Base-by-base conservation (phyloP, 1,140 invertebrate species). In the Trachelipus rathkii region DNA sequence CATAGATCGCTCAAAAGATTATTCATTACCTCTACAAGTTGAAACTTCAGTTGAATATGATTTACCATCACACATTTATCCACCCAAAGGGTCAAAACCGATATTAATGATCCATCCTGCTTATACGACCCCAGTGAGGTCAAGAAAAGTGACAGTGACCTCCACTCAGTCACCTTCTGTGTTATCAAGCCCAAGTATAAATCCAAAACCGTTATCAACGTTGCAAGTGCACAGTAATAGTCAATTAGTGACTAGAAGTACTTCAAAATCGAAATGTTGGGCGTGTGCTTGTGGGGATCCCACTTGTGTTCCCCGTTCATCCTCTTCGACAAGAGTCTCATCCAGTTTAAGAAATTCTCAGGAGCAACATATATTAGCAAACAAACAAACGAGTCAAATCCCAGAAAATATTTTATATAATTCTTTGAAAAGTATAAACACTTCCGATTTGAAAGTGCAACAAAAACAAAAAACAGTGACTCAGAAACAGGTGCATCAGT, bases 41-140 rank as follows among this genome's bases (percentile, higher is more conserved):
- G 80, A 81, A 74, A 81, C 80, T 15, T 81, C 80, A 15, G 80
- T 81, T n/a, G 80, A 81, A 68, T 81, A 81, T 72, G 80, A 81
- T 70, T 72, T 81, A 50, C 80, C 80, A 43, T 72, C 77, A 21
- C 80, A 81, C 68, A 81, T 81, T 21, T 81, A 81, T 68, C 80
- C 80, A 11, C 80, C 80, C 0, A 81, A 81, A 69, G 77, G 76
- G 43, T 77, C 77, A 13, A 72, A 81, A 76, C 80, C 80, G 53
- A 78, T 81, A 23, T 76, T 81, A 44, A 81, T 78, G 77, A 81
- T 81, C 43, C 77, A 81, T 76, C 77, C 80, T 13, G 77, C 76
- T 11, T 81, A 78, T 71, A 71, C 77, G 44, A 77, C 78, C 19
- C 71, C 78, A 21, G 78, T 79, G 10, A 33, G 78, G 68, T 73